Evolutionary conservation across 2,113 vertebrate species (phyloP), one percentile per base, ranked within the genome.

Genomic region (Brachyhypopomus occidentalis): DNA sequence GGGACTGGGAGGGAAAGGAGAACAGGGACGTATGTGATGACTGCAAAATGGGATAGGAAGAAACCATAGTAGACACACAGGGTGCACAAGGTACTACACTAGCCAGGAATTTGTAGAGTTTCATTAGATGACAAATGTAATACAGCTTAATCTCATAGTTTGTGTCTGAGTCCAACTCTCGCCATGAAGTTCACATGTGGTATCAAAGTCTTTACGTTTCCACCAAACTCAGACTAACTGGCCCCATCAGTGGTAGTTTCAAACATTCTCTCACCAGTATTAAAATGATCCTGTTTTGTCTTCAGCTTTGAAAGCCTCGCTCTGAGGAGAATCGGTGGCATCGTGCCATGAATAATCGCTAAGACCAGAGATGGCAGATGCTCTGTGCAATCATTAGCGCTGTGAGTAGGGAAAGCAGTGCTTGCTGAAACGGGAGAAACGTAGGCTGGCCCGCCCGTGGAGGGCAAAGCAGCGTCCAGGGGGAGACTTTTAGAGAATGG

Each of bases 401-500:
- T 84, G 85, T 74, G 83, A 82, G 87, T 87, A 81, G 87, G 80
- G 63, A 62, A 41, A 64, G 14, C 23, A 64, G 74, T 77, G 84
- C 88, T 88, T 88, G 87, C 80, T 85, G 84, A 90, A 88, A 91
- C 84, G 87, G 86, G 72, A 77, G 82, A 85, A 48, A 79, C 82
- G 83, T 84, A 84, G 82, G 66, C 80, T 81, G 77, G 64, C 85
- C 30, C 86, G 89, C 87, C 88, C 90, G 88, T 83, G 84, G 83
- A 75, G 84, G n/a, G 79, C 76, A 85, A 85, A 81, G 88, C 74
- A 84, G 85, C 80, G 81, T 90, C 87, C 45, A 78, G 82, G 86
- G 30, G 88, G 85, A 88, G 87, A 78, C 83, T 89, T 91, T 85
- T 87, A 85, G 82, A 86, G 82, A 90, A 90, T 85, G 82, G 41